Evolutionary conservation across 1,140 invertebrate species (phyloP).

Genomic region (Ostrea denselamellosa): DNA sequence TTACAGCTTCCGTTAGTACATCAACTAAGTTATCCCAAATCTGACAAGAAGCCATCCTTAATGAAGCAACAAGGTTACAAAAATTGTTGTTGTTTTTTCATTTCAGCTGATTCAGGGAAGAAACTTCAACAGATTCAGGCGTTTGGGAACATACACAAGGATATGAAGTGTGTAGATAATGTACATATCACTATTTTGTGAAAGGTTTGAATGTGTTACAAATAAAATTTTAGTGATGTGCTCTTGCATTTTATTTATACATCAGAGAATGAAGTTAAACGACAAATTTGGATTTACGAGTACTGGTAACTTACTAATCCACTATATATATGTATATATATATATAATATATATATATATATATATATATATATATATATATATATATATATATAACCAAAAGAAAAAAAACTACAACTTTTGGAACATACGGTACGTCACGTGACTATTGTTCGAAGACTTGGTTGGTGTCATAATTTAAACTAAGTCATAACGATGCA

Average conservation of each 20-base stretch:
- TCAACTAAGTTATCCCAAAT: not conserved
- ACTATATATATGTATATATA: too few species aligned
- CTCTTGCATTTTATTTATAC: not conserved
- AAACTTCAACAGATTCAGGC: constrained; percentile 20
- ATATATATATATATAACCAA: too few species aligned
- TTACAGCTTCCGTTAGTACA: not conserved
- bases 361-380: too few species aligned
- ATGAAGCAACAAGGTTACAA: not conserved
- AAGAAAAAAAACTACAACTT: too few species aligned
- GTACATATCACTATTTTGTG: not conserved
- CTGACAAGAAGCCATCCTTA: not conserved
- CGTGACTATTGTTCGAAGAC: too few species aligned
- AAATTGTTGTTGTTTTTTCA: not conserved
- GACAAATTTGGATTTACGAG: too few species aligned
- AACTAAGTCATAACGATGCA: too few species aligned
- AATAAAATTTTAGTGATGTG: not conserved
- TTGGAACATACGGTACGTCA: too few species aligned
- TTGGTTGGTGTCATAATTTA: too few species aligned
- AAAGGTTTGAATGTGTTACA: not conserved
- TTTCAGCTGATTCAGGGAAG: not conserved
- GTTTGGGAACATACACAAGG: not conserved
- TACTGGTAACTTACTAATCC: too few species aligned
- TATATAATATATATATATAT: too few species aligned
- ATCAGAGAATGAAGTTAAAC: too few species aligned
- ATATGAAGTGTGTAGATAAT: not conserved